These are phyloP conservation scores for Chiroxiphia lanceolata DNA, from an alignment of 2,797 vertebrate genomes.

Conservation along the genomic window DNA sequence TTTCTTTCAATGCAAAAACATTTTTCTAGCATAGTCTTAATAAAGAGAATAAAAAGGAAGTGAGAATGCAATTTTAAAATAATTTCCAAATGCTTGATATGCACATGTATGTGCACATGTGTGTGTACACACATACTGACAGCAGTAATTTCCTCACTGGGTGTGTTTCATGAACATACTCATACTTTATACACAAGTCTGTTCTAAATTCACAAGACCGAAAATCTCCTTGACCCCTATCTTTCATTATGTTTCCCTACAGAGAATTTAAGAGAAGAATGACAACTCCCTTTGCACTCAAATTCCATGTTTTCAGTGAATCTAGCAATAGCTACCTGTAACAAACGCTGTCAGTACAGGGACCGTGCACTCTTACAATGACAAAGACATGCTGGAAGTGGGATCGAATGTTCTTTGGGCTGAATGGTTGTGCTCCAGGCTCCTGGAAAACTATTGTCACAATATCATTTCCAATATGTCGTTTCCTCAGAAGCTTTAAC, in stretches of 20 bases:
- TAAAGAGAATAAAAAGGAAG: background rate
- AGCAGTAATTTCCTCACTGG: background rate
- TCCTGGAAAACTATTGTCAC: slow-evolving; percentile 99
- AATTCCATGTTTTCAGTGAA: fast-evolving
- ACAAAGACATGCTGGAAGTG: slow-evolving; percentile 98
- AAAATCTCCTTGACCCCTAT: background rate
- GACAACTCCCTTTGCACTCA: background rate
- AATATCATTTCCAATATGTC: slow-evolving; percentile 97
- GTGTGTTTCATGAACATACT: background rate
- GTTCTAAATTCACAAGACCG: background rate
- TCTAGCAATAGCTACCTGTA: slow-evolving; percentile 83
- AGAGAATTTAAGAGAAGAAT: background rate
- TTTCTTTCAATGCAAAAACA: background rate
- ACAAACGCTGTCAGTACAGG: slow-evolving; percentile 91
- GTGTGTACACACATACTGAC: background rate
- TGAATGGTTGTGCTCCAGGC: slow-evolving; percentile 93
- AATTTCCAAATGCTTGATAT: background rate
- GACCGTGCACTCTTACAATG: slow-evolving; percentile 88
- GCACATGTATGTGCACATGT: fast-evolving
- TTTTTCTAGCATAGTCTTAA: background rate
- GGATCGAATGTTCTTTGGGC: slow-evolving; percentile 92
- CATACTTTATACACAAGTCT: fast-evolving
- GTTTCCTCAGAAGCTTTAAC: slow-evolving; percentile 89
- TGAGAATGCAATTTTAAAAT: background rate
- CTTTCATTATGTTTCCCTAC: background rate